Base-by-base conservation (phyloP, 2,797 vertebrate species). In the Scleropages formosus region DNA sequence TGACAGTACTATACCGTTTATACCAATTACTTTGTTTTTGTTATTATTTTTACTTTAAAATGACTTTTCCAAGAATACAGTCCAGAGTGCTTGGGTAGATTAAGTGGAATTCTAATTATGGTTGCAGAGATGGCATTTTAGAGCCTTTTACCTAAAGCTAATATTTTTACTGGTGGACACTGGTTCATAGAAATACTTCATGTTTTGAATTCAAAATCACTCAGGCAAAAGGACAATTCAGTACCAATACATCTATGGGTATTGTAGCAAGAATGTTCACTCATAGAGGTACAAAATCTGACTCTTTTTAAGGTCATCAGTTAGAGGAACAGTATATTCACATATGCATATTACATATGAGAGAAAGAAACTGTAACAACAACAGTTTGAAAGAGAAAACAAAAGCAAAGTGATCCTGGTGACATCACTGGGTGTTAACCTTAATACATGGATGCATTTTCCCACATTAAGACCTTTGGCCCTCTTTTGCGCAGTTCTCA, bases 361-460 rank as follows among this genome's bases (percentile, higher is more conserved):
- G 59, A n/a, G 22, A 61, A 61, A 22, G 9, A n/a, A 61, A n/a
- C 9, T 1, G 20, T n/a, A 0, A 12, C 15, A n/a, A 60, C 12
- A 12, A 58, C 18, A 7, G 18, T 12, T n/a, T 9, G 20, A 20
- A 4, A 9, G 49, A 53, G 16, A 51, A 72, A 31, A 59, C 16
- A 22, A 13, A 0, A 59, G 72, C 15, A n/a, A 61, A 61, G 20
- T n/a, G 59, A 10, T 15, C 53, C 18, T 18, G 59, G 66, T 66
- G 82, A 86, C 74, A 56, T 18, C 59, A 20, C 9, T n/a, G 10
- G 15, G 20, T 61, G 59, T 44, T 74, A 63, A 77, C 73, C 78
- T 68, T 73, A 59, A 75, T 67, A 75, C 70, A 78, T 78, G 72
- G 82, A 75, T 69, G 75, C 79, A 70, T 79, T 84, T 80, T 77